These are phyloP conservation scores for Phalacrocorax pelagicus DNA, from an alignment of 2,113 vertebrate species.

Conservation along the genomic window DNA sequence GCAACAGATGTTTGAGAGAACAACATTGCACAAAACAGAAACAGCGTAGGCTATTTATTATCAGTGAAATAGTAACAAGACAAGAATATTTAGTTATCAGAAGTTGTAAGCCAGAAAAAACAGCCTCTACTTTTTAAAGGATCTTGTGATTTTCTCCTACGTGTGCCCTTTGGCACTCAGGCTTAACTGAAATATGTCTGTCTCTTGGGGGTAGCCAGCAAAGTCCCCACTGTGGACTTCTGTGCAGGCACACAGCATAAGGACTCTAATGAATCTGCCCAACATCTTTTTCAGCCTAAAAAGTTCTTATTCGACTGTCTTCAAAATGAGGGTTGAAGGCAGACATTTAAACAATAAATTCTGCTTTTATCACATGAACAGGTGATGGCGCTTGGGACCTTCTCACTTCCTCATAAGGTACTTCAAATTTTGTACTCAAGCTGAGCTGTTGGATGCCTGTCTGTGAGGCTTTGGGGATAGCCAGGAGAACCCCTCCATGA, in stretches of 20 bases:
- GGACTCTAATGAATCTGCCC: neutral
- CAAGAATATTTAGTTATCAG: neutral
- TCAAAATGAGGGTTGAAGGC: neutral
- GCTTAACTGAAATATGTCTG: neutral
- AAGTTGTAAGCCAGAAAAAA: neutral
- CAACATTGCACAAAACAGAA: neutral
- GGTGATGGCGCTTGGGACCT: neutral
- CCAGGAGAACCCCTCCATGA: neutral
- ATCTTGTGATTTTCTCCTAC: neutral
- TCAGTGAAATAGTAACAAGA: neutral
- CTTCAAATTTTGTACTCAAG: neutral
- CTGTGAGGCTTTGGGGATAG: neutral
- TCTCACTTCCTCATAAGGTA: neutral
- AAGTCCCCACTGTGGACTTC: neutral
- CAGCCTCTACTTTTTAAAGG: neutral
- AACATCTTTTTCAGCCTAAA: neutral
- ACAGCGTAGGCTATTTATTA: neutral
- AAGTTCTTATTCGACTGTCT: neutral
- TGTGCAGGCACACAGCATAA: neutral
- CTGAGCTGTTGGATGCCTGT: neutral
- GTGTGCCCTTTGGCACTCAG: neutral
- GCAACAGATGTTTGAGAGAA: neutral
- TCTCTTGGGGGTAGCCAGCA: neutral
- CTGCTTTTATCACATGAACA: neutral
- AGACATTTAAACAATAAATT: neutral